phyloP scores from a whole-genome alignment of 2,113 vertebrate genomes.

The Cebus imitator region DNA sequence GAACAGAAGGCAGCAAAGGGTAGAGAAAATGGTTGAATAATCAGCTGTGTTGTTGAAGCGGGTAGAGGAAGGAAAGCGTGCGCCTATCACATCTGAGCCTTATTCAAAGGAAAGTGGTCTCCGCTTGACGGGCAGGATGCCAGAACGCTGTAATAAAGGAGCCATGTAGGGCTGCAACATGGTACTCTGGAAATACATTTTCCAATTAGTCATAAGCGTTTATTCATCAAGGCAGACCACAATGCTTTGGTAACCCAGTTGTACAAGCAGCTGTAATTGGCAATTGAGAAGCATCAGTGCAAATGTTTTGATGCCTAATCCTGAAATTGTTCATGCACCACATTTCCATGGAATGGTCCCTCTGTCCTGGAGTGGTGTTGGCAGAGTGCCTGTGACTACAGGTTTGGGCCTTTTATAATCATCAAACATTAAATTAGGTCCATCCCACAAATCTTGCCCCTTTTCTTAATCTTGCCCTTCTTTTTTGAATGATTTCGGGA shows the following conservation, averaged over 20 bases:
- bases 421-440: background rate
- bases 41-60: constrained; percentile 67
- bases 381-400: background rate
- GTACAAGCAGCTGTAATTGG: constrained; percentile 72
- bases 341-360: background rate
- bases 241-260: constrained; percentile 49
- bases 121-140: constrained; percentile 54
- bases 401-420: background rate
- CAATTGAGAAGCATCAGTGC: constrained; percentile 65
- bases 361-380: background rate
- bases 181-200: constrained; percentile 79
- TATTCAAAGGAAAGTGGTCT: constrained; percentile 72
- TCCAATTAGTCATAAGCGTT: constrained; percentile 74
- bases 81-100: constrained; percentile 28
- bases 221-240: constrained; percentile 70
- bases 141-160: constrained; percentile 69
- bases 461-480: background rate
- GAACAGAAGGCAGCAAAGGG: constrained; percentile 76
- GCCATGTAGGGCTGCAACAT: constrained; percentile 62
- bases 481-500: background rate
- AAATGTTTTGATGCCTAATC: constrained; percentile 60
- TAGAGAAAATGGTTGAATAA: constrained; percentile 65
- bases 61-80: background rate
- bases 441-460: background rate
- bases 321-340: constrained; percentile 57